These are phyloP conservation scores for Alexandromys fortis DNA, from an alignment of 2,113 vertebrate genomes.

Conservation along the genomic window DNA sequence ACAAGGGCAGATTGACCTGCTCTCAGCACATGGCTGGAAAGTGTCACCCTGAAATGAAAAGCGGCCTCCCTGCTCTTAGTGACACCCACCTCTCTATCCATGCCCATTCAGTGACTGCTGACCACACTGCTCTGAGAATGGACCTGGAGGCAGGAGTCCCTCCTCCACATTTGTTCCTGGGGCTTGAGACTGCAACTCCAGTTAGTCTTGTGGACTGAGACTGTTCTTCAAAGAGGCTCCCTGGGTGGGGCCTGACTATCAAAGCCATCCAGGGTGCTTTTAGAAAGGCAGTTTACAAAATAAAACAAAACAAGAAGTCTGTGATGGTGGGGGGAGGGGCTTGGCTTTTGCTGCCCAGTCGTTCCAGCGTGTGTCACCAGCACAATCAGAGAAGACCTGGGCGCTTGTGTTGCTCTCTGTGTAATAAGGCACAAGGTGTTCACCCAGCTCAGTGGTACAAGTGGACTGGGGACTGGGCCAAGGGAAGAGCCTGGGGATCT, in stretches of 20 bases:
- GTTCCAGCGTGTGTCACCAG: too few relatives aligned
- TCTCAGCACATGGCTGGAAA: background rate
- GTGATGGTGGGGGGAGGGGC: background rate
- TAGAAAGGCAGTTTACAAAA: background rate
- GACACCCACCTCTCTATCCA: background rate
- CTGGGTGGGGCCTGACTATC: background rate
- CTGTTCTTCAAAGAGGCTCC: background rate
- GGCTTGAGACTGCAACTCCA: background rate
- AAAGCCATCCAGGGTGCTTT: background rate
- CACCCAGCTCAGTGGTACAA: background rate
- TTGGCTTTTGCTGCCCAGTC: background rate
- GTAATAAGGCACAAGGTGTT: slow-evolving; percentile 46
- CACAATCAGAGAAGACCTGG: background rate
- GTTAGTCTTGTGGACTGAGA: background rate
- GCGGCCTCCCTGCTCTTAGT: background rate
- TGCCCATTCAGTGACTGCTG: background rate
- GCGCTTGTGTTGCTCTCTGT: background rate
- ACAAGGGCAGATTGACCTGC: too few relatives aligned
- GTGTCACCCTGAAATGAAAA: background rate
- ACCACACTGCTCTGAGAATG: background rate
- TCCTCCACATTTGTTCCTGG: background rate
- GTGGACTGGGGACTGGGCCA: background rate
- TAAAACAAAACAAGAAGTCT: background rate
- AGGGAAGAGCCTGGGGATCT: background rate
- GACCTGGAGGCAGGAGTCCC: background rate